Evolutionary conservation across 2,888 invertebrate species (phyloP), one percentile per base, ranked within the genome.

Genomic region (Sarcophaga variegata): DNA sequence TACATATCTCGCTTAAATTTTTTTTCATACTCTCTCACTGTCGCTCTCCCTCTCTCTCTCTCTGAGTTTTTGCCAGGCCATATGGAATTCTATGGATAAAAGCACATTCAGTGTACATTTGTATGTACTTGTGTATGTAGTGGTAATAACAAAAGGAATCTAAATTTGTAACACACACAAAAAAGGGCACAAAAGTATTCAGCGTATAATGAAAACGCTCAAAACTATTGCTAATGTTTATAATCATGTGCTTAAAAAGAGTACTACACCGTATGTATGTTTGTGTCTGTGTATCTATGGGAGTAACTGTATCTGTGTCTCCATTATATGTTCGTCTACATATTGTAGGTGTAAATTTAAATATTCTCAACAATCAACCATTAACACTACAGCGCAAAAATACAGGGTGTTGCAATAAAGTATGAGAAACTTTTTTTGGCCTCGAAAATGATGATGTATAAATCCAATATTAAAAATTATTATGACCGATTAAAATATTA

Each of bases 291-390:
- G 66, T 83, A 54, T 70, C 47, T 84, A 5, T 59, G 79, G 66
- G 22, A 45, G 49, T 49, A 67, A 63, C 27, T 74, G 14, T 70
- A 20, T 54, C 54, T 12, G 54, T 64, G 20, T 79, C 80, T 90
- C 86, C 63, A 82, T 82, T 81, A 69, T 54, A 54, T 54, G 54
- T 12, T 54, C 54, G 14, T 54, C 77, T 66, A 59, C 59, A 62
- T 88, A 81, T 75, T 90, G 83, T 85, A 86, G 89, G 90, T 85
- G 85, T 75, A 75, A 81, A 78, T 83, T 71, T 85, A 78, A 74
- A 82, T 78, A 76, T 67, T 78, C 69, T 47, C 45, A 78, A 70
- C 66, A 81, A 79, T 49, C 64, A 71, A 70, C 12, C 5, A 62
- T 25, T 47, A 12, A 72, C 10, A 17, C 10, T 14, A 12, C 25